These are phyloP conservation scores for Pseudomugil tenellus DNA, from an alignment of 2,797 vertebrate species.

Conservation along the genomic window DNA sequence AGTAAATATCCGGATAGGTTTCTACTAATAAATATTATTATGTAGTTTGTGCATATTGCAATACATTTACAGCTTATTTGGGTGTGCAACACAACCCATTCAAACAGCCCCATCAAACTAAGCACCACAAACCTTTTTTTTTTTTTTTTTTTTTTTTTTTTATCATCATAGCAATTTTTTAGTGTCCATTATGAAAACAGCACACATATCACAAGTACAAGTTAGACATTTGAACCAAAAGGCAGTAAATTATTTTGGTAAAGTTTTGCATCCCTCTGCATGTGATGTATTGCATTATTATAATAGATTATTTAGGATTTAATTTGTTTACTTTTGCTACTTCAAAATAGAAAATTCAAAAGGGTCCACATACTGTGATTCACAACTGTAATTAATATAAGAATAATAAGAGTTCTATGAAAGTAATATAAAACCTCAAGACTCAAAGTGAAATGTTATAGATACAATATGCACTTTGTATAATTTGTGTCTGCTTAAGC, in stretches of 20 bases:
- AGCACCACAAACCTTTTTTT: not conserved
- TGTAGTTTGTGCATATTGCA: too few relatives aligned
- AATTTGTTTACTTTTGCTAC: not conserved
- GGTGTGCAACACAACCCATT: not conserved
- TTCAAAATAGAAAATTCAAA: not conserved
- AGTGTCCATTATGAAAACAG: too few relatives aligned
- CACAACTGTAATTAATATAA: not conserved
- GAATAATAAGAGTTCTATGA: not conserved
- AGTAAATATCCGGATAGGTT: not conserved
- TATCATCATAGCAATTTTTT: not conserved
- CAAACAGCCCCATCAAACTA: not conserved
- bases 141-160: not conserved
- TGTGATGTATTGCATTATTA: too few relatives aligned
- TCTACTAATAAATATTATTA: not conserved
- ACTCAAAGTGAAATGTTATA: not conserved
- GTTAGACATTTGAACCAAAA: not conserved
- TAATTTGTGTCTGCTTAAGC: slow-evolving; percentile 25
- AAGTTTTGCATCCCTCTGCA: not conserved
- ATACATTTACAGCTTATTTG: not conserved
- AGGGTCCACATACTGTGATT: not conserved
- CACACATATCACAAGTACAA: too few relatives aligned
- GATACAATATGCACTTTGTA: not conserved
- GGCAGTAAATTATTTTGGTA: too few relatives aligned
- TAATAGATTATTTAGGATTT: too few relatives aligned
- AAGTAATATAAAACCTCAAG: not conserved